A percentile compares a stretch with the other conserved stretches of the same genome.
These are phyloP conservation scores for Punctoribates punctum DNA, from an alignment of 2,888 invertebrate species.

Conservation along the genomic window DNA sequence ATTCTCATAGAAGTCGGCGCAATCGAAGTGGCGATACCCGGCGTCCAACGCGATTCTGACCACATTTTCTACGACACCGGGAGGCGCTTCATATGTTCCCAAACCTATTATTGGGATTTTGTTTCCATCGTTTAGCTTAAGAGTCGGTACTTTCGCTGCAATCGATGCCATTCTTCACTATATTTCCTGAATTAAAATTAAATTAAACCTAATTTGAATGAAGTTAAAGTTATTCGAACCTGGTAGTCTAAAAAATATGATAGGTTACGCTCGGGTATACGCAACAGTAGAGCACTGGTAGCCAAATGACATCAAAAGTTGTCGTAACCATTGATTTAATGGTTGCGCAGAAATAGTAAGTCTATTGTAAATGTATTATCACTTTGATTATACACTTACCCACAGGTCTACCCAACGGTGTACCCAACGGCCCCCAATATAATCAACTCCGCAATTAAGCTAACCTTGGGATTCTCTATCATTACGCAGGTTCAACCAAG, in stretches of 20 bases:
- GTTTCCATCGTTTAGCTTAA: slow-evolving; percentile 47
- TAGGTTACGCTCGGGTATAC: too few relatives aligned
- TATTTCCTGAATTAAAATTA: not conserved
- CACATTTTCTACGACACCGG: slow-evolving; percentile 50
- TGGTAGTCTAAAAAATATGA: too few relatives aligned
- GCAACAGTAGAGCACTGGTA: not conserved
- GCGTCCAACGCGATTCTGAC: slow-evolving; percentile 49
- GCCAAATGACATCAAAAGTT: not conserved
- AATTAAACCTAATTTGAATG: not conserved
- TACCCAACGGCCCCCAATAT: too few relatives aligned
- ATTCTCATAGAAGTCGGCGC: slow-evolving; percentile 52
- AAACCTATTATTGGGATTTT: slow-evolving; percentile 50
- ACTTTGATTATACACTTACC: not conserved
- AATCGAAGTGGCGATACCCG: slow-evolving; percentile 54
- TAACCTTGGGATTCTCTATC: too few relatives aligned
- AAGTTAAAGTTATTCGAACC: not conserved
- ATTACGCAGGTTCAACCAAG: too few relatives aligned
- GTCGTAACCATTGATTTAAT: not conserved
- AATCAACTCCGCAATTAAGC: too few relatives aligned
- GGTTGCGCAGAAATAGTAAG: slow-evolving; percentile 21
- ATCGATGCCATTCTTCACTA: not conserved
- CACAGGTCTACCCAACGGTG: too few relatives aligned
- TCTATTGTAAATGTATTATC: not conserved
- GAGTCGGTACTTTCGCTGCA: slow-evolving; percentile 16
- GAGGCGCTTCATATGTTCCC: slow-evolving; percentile 57